Conservation (phyloP, 1,140 invertebrate species). For the Ganaspis sp. region DNA sequence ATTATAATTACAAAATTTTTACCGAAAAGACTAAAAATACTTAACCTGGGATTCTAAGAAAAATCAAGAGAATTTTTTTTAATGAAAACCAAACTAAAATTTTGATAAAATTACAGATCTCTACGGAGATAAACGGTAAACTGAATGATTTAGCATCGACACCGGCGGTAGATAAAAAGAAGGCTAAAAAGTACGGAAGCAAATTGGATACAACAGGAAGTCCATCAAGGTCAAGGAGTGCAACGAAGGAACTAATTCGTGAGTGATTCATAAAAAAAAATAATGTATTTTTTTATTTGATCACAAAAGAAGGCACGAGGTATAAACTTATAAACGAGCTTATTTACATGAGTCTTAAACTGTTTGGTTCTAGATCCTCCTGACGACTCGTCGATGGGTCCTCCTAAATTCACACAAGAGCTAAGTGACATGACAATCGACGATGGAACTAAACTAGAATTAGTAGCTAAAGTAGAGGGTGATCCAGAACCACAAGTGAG, state of each 20-base stretch:
- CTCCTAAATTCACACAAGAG: conserved; percentile 87
- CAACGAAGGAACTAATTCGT: conserved; percentile 93
- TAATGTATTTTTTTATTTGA: conserved; percentile 31
- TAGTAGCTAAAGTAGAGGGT: conserved; percentile 88
- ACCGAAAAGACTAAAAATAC: too few species aligned
- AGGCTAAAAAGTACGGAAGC: conserved; percentile 86
- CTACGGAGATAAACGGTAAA: conserved; percentile 34
- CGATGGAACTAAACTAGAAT: conserved; percentile 88
- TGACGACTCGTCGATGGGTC: conserved; percentile 88
- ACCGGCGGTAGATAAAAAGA: conserved; percentile 72
- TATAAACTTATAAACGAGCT: neutral
- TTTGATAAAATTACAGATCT: neutral
- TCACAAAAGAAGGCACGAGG: conserved; percentile 22
- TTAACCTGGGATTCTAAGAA: too few species aligned
- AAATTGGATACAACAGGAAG: conserved; percentile 84
- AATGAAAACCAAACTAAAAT: neutral
- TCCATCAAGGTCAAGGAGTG: conserved; percentile 88
- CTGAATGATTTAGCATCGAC: conserved; percentile 40
- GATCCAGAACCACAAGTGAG: conserved; percentile 94
- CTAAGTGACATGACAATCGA: conserved; percentile 83
- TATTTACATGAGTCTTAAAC: neutral
- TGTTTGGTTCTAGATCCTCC: conserved; percentile 82
- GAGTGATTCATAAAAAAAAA: conserved; percentile 70
- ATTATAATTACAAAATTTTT: too few species aligned
- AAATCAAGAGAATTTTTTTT: too few species aligned